These are phyloP conservation scores for Periophthalmus modestus DNA, from an alignment of 2,113 vertebrate genomes.

Conservation along the genomic window DNA sequence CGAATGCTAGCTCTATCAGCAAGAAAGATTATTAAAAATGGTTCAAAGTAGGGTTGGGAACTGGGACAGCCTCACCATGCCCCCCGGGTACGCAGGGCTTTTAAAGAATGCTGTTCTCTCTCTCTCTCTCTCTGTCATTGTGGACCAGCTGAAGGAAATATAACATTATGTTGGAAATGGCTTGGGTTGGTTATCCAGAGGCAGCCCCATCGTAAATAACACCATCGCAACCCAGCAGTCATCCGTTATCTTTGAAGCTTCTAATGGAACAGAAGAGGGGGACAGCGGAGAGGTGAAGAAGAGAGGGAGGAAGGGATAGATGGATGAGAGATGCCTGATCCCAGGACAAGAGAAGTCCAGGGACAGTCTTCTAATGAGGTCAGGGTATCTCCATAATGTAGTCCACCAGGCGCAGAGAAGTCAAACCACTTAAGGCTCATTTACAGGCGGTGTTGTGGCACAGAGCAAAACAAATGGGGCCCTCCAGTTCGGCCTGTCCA, in stretches of 20 bases:
- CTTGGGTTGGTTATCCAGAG: conserved; percentile 41
- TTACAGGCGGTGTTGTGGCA: not conserved
- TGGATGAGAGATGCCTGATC: not conserved
- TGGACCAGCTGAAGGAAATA: conserved; percentile 56
- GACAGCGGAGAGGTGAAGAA: not conserved
- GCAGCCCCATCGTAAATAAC: conserved; percentile 64
- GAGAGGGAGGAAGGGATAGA: not conserved
- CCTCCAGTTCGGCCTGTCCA: not conserved
- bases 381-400: conserved; percentile 32
- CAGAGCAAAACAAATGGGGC: not conserved
- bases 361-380: conserved; percentile 40
- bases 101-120: conserved; percentile 61
- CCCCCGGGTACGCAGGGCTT: conserved; percentile 57
- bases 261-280: conserved; percentile 65
- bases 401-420: conserved; percentile 18
- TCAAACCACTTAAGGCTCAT: not conserved
- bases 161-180: conserved; percentile 59
- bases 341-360: conserved; percentile 17
- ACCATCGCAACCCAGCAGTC: conserved; percentile 48
- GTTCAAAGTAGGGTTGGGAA: conserved; percentile 36
- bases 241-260: conserved; percentile 71
- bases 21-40: conserved; percentile 72
- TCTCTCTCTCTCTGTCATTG: conserved; percentile 51
- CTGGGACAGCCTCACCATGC: conserved; percentile 59
- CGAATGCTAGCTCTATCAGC: conserved; percentile 33